These are phyloP conservation scores for Harpalus rufipes DNA, from an alignment of 2,888 invertebrate species.

Conservation along the genomic window DNA sequence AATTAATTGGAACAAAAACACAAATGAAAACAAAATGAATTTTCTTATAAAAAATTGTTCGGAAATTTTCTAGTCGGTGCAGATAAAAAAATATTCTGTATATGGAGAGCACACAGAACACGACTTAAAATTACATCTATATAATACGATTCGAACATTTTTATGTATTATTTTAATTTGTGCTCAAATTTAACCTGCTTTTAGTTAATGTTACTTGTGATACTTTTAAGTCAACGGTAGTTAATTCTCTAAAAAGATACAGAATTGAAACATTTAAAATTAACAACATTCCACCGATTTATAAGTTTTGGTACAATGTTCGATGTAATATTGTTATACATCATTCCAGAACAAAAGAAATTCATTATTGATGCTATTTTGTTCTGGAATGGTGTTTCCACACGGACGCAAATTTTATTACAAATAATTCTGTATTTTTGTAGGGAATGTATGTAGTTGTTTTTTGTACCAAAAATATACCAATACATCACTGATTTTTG, in stretches of 20 bases:
- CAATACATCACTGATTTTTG: slow-evolving; percentile 51
- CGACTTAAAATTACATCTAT: slow-evolving; percentile 52
- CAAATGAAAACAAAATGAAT: no score
- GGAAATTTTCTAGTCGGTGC: no score
- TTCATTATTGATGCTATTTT: no score
- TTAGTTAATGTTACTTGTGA: slow-evolving; percentile 57
- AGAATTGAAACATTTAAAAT: slow-evolving; percentile 36
- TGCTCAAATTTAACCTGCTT: slow-evolving; percentile 55
- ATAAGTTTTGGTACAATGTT: neutral
- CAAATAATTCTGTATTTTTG: slow-evolving; percentile 42
- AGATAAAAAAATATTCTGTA: neutral
- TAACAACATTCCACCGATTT: slow-evolving; percentile 25
- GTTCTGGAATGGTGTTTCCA: neutral
- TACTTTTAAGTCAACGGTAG: slow-evolving; percentile 54
- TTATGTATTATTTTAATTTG: slow-evolving; percentile 55
- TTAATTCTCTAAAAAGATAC: slow-evolving; percentile 42
- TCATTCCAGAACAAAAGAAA: no score
- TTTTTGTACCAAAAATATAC: slow-evolving; percentile 53
- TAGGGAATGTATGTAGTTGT: slow-evolving; percentile 44
- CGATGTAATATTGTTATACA: slow-evolving; percentile 1
- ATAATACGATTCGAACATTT: slow-evolving; percentile 45
- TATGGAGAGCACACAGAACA: slow-evolving; percentile 18
- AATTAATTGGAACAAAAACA: no score
- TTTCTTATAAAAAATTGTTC: no score
- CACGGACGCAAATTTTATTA: slow-evolving; percentile 22